Conservation (phyloP, 2,113 vertebrate genomes). For the Alectura lathami region DNA sequence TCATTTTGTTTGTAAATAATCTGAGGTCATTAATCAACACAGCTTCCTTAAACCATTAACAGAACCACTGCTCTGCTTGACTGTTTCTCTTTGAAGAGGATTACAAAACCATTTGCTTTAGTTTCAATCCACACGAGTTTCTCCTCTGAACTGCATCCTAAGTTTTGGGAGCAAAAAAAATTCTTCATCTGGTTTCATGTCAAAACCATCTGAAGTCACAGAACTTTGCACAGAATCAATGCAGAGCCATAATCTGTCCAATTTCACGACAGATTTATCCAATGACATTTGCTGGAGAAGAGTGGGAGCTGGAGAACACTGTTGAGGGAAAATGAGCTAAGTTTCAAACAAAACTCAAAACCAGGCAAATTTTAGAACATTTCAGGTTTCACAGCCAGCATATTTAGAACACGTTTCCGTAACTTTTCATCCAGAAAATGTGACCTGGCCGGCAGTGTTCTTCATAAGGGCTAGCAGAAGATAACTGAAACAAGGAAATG, state of each 20-base stretch:
- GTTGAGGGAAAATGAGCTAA: not conserved
- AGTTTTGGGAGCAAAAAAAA: slow-evolving; percentile 1
- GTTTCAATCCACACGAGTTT: slow-evolving; percentile 30
- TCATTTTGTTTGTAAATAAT: slow-evolving; percentile 60
- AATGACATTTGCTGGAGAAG: not conserved
- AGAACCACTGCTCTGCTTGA: not conserved
- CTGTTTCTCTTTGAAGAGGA: slow-evolving; percentile 59
- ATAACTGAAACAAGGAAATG: not conserved
- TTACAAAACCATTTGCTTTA: slow-evolving; percentile 59
- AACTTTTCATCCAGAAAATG: not conserved
- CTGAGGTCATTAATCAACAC: slow-evolving; percentile 47
- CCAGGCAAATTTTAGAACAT: not conserved
- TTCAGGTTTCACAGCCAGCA: slow-evolving; percentile 15
- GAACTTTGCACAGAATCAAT: not conserved
- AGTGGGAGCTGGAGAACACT: not conserved
- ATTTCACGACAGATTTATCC: not conserved
- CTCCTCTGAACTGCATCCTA: slow-evolving; percentile 26
- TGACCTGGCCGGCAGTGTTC: not conserved
- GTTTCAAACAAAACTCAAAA: not conserved
- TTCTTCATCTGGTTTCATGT: slow-evolving; percentile 62
- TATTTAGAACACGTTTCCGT: not conserved
- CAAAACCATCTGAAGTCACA: slow-evolving; percentile 53
- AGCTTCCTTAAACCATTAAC: slow-evolving; percentile 20
- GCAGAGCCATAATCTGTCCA: slow-evolving; percentile 2
- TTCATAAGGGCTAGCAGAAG: not conserved